phyloP scores from a whole-genome alignment of 1,140 invertebrate species.

The Ephestia elutella region DNA sequence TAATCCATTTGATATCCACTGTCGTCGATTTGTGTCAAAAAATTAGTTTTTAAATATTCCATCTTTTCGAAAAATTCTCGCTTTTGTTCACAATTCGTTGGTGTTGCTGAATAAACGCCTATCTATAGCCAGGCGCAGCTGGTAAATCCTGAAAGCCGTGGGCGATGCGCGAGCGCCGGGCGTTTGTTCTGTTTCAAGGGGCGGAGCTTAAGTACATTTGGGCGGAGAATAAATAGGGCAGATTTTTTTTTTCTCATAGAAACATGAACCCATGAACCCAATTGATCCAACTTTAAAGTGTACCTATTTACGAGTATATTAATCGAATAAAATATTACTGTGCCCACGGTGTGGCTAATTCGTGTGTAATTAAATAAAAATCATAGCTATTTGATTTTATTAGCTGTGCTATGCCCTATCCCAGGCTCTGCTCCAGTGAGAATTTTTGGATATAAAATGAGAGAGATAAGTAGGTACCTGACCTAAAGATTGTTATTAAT shows the following conservation, averaged over 20 bases:
- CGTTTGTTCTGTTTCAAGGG: background rate
- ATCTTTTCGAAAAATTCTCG: slow-evolving; percentile 20
- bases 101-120: background rate
- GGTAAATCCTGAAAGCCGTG: slow-evolving; percentile 11
- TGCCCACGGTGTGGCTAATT: too few species aligned
- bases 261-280: too few species aligned
- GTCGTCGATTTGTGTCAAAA: slow-evolving; percentile 30
- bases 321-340: too few species aligned
- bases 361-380: too few species aligned
- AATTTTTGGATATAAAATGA: too few species aligned
- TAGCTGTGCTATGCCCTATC: too few species aligned
- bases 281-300: too few species aligned
- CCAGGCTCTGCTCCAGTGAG: too few species aligned
- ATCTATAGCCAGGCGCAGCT: slow-evolving; percentile 2
- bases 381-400: too few species aligned
- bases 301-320: too few species aligned
- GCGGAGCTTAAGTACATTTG: slow-evolving; percentile 1
- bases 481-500: too few species aligned
- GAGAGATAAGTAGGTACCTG: too few species aligned
- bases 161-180: slow-evolving; percentile 1
- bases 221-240: slow-evolving; percentile 7
- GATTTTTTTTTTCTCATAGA: background rate
- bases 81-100: background rate
- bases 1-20: slow-evolving; percentile 18
- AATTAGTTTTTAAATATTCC: slow-evolving; percentile 39